Percentiles rank a stretch among this genome's conserved stretches.
These are phyloP conservation scores for Saccostrea glomerata DNA, from an alignment of 1,140 invertebrate species.

Conservation along the genomic window DNA sequence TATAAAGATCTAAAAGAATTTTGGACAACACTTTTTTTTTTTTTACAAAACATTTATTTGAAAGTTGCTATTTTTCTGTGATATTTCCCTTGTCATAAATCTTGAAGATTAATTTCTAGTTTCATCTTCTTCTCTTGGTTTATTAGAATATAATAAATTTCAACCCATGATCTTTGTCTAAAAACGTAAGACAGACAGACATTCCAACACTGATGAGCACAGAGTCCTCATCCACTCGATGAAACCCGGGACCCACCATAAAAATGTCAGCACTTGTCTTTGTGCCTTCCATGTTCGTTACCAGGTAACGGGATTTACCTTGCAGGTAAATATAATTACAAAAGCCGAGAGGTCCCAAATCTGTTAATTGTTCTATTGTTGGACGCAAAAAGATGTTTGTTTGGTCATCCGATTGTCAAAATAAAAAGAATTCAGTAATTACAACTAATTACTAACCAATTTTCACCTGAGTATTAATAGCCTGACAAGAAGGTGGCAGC, in stretches of 20 bases:
- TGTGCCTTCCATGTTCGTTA: background rate
- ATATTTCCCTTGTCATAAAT: too few species aligned
- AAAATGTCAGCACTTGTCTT: slow-evolving; percentile 23
- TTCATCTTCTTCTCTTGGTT: too few species aligned
- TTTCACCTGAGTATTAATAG: slow-evolving; percentile 36
- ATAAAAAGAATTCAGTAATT: background rate
- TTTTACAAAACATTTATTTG: too few species aligned
- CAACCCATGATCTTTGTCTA: background rate
- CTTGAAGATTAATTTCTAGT: too few species aligned
- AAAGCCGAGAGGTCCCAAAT: background rate
- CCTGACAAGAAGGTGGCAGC: slow-evolving; percentile 19
- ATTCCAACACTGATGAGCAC: slow-evolving; percentile 23
- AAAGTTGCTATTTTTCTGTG: too few species aligned
- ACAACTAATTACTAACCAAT: slow-evolving; percentile 25
- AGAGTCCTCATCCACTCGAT: slow-evolving; percentile 25
- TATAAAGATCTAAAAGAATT: too few species aligned
- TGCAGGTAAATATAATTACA: slow-evolving; percentile 28
- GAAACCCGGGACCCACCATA: slow-evolving; percentile 17
- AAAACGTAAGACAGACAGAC: background rate
- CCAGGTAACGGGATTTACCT: slow-evolving; percentile 34
- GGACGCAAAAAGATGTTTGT: slow-evolving; percentile 24
- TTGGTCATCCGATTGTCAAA: slow-evolving; percentile 19
- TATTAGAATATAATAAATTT: background rate
- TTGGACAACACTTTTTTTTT: too few species aligned
- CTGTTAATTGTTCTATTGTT: slow-evolving; percentile 32